Evolutionary conservation across 2,113 vertebrate genomes (phyloP).

Genomic region (Opisthocomus hoazin): DNA sequence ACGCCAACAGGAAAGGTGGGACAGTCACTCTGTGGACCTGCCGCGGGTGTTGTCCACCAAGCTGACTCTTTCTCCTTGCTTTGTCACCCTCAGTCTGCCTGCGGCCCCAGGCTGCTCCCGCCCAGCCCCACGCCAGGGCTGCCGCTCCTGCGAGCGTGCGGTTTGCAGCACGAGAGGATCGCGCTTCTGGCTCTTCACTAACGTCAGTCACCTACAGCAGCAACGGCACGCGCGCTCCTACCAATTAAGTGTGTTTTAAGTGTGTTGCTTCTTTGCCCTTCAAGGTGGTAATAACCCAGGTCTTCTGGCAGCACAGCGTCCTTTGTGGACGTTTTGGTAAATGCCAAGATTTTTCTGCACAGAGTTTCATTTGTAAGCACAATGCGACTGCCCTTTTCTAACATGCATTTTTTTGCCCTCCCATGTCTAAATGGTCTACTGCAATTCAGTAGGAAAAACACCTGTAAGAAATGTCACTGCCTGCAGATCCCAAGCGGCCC

Average conservation of each 20-base stretch:
- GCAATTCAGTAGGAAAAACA: not conserved
- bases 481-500: not conserved
- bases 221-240: rapidly evolving
- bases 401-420: not conserved
- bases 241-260: not conserved
- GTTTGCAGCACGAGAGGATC: not conserved
- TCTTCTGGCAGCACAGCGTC: not conserved
- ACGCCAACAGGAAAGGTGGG: no score
- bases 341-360: not conserved
- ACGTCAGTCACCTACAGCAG: not conserved
- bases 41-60: rapidly evolving
- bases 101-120: not conserved
- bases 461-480: not conserved
- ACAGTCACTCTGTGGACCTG: not conserved
- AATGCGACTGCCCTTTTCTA: not conserved
- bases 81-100: rapidly evolving
- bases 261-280: not conserved
- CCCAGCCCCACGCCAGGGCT: not conserved
- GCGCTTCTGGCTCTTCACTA: rapidly evolving
- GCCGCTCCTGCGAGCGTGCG: rapidly evolving
- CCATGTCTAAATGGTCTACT: not conserved
- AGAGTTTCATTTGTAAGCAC: not conserved
- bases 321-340: not conserved
- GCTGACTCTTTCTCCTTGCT: not conserved
- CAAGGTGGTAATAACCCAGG: no score